Evolutionary conservation across 2,888 invertebrate species (phyloP).

Genomic region (Phaonia tiefii): DNA sequence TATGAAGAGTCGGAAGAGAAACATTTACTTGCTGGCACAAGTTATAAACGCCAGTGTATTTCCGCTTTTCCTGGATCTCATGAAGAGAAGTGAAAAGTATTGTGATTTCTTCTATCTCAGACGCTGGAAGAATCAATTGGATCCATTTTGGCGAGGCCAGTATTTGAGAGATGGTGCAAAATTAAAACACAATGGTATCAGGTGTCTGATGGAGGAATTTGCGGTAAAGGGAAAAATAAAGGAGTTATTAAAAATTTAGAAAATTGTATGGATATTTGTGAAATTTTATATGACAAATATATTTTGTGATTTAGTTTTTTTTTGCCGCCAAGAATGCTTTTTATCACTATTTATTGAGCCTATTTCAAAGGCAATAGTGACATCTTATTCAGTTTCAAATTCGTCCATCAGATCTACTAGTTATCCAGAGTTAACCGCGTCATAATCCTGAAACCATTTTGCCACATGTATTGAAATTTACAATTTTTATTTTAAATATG

Average conservation of each 20-base stretch:
- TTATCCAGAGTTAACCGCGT: no score
- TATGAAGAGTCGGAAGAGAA: neutral
- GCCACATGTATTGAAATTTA: no score
- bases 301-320: neutral
- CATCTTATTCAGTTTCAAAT: neutral
- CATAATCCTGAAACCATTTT: no score
- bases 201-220: constrained; percentile 26
- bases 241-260: constrained; percentile 7
- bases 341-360: neutral
- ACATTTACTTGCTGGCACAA: constrained; percentile 13
- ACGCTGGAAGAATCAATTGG: constrained; percentile 27
- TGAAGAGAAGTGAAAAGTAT: constrained; percentile 24
- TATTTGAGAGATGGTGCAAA: neutral
- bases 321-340: neutral
- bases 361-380: neutral
- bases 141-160: constrained; percentile 24
- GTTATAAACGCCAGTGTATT: neutral
- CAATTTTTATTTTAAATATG: no score
- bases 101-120: constrained; percentile 1
- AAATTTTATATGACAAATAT: neutral
- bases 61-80: constrained; percentile 10
- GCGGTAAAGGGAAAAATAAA: neutral
- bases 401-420: no score
- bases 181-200: neutral
- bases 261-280: neutral